These are phyloP conservation scores for Oxyteleia sp. DNA, from an alignment of 2,888 invertebrate species.

Conservation along the genomic window DNA sequence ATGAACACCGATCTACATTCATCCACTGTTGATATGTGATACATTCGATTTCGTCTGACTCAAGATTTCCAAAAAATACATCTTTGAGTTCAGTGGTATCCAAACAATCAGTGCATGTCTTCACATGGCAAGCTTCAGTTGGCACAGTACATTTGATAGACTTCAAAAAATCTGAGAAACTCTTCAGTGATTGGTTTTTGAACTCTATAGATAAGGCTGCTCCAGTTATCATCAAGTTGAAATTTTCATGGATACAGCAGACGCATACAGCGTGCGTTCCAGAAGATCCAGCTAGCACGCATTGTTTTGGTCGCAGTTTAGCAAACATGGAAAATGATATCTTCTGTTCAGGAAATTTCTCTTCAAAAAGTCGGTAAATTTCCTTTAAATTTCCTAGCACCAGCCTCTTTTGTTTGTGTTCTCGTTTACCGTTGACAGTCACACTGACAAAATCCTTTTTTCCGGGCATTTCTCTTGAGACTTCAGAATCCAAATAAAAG, in stretches of 20 bases:
- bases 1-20: slow-evolving; percentile 21
- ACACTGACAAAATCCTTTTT: slow-evolving; percentile 34
- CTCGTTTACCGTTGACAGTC: slow-evolving; percentile 20
- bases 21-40: slow-evolving; percentile 33
- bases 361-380: slow-evolving; percentile 36
- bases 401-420: slow-evolving; percentile 54
- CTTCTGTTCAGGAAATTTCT: slow-evolving; percentile 30
- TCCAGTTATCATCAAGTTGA: slow-evolving; percentile 44
- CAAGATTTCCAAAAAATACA: slow-evolving; percentile 7
- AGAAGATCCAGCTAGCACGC: slow-evolving; percentile 46
- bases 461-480: slow-evolving; percentile 20
- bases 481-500: slow-evolving; percentile 36
- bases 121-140: slow-evolving; percentile 32
- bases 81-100: slow-evolving; percentile 9
- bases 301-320: slow-evolving; percentile 34
- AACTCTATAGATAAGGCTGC: not conserved
- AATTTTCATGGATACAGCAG: slow-evolving; percentile 62
- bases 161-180: not conserved
- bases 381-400: slow-evolving; percentile 53
- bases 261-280: slow-evolving; percentile 67
- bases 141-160: slow-evolving; percentile 10
- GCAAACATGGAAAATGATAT: slow-evolving; percentile 54
- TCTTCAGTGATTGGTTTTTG: slow-evolving; percentile 3
- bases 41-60: not conserved
- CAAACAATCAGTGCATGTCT: slow-evolving; percentile 12